A percentile compares a stretch with the other conserved stretches of the same genome.
phyloP scores from a whole-genome alignment of 1,140 invertebrate species.

The Micrasema minimum region DNA sequence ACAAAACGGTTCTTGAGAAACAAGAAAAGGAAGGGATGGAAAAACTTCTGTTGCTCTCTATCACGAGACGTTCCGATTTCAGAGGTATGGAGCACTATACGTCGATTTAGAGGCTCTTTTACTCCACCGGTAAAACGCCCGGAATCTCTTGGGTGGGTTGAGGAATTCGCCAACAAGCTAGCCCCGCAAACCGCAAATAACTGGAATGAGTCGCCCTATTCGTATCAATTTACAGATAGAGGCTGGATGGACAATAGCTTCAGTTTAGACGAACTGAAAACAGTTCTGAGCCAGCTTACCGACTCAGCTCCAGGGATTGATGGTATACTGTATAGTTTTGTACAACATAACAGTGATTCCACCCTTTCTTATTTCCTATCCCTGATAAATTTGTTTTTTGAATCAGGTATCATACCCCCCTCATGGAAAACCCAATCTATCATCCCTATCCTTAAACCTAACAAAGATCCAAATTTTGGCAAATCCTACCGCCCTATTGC shows the following conservation, averaged over 20 bases:
- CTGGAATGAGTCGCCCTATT: background rate
- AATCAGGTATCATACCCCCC: background rate
- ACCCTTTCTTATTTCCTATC: background rate
- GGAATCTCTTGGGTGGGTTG: background rate
- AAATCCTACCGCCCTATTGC: background rate
- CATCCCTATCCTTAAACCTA: background rate
- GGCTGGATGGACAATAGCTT: background rate
- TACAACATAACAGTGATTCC: background rate
- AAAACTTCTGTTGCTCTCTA: too few relatives aligned
- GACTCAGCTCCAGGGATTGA: slow-evolving; percentile 7
- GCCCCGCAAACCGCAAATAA: slow-evolving; percentile 1
- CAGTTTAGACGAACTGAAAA: background rate
- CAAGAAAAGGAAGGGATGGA: too few relatives aligned
- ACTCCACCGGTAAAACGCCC: background rate
- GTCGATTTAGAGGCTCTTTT: background rate
- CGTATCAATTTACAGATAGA: background rate
- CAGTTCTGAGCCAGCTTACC: background rate
- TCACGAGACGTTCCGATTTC: background rate
- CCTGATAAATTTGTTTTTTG: background rate
- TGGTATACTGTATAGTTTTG: background rate
- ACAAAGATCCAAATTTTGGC: background rate
- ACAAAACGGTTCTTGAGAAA: too few relatives aligned
- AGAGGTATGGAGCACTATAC: background rate
- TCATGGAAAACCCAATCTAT: background rate
- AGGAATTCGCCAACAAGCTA: background rate